phyloP scores from a whole-genome alignment of 2,888 invertebrate genomes.

The Melanchra persicariae region DNA sequence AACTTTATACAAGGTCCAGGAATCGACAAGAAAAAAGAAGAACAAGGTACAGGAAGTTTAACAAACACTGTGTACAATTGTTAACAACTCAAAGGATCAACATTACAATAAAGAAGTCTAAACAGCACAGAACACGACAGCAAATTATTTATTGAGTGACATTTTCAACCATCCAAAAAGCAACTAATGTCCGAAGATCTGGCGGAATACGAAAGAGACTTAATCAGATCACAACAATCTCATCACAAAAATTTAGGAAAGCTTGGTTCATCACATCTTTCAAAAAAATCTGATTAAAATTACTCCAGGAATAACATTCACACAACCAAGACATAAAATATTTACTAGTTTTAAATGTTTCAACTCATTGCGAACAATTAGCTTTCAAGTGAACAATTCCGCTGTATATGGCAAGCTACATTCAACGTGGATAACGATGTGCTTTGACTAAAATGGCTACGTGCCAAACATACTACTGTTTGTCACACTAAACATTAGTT shows the following conservation, averaged over 20 bases:
- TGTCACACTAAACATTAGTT: conserved; percentile 20
- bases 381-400: conserved; percentile 52
- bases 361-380: conserved; percentile 45
- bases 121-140: not conserved
- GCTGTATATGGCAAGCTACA: conserved; percentile 36
- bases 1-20: conserved; percentile 3
- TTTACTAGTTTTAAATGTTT: conserved; percentile 14
- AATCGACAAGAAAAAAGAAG: not conserved
- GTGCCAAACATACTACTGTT: conserved; percentile 45
- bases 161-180: not conserved
- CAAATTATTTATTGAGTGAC: not conserved
- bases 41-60: conserved; percentile 23
- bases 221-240: too few relatives aligned
- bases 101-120: not conserved
- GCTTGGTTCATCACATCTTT: too few relatives aligned
- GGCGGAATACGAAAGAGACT: not conserved
- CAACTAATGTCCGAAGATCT: not conserved
- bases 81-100: conserved; percentile 3
- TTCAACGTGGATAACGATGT: conserved; percentile 36
- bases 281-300: not conserved
- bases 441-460: conserved; percentile 48
- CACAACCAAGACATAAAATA: conserved; percentile 26
- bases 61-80: conserved; percentile 24
- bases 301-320: not conserved
- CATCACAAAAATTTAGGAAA: too few relatives aligned